Evolutionary conservation across 2,797 vertebrate species (phyloP).

Genomic region (Esox masquinongy): DNA sequence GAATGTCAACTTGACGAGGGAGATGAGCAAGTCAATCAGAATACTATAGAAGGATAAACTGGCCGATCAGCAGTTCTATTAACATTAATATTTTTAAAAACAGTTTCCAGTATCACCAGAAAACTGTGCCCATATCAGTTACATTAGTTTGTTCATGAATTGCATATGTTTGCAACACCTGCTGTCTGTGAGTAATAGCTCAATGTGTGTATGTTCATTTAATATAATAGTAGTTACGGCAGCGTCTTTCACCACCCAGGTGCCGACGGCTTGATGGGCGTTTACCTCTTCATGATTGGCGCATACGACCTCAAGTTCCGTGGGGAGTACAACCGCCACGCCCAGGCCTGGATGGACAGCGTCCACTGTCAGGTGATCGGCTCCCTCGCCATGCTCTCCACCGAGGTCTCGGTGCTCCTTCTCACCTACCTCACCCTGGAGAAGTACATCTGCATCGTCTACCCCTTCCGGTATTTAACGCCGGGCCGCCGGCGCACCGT

Average conservation of each 20-base stretch:
- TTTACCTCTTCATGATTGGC: slow-evolving; percentile 95
- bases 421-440: slow-evolving; percentile 95
- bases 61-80: too few relatives aligned
- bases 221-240: background rate
- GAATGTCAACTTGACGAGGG: too few relatives aligned
- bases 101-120: too few relatives aligned
- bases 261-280: slow-evolving; percentile 96
- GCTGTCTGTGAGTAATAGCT: too few relatives aligned
- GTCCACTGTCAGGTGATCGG: slow-evolving; percentile 89
- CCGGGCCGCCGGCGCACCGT: slow-evolving; percentile 87
- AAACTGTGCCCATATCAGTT: too few relatives aligned
- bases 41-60: too few relatives aligned
- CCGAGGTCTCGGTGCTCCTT: slow-evolving; percentile 94
- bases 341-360: slow-evolving; percentile 96
- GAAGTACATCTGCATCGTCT: slow-evolving; percentile 97
- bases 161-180: too few relatives aligned
- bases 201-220: too few relatives aligned
- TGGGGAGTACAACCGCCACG: slow-evolving; percentile 94
- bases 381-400: slow-evolving; percentile 94
- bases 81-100: too few relatives aligned
- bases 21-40: too few relatives aligned
- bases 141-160: too few relatives aligned
- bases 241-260: slow-evolving; percentile 66
- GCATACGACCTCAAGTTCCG: slow-evolving; percentile 93
- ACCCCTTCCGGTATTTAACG: slow-evolving; percentile 91